phyloP scores from a whole-genome alignment of 2,888 invertebrate genomes.

The Rhimphoctona megacephalus region DNA sequence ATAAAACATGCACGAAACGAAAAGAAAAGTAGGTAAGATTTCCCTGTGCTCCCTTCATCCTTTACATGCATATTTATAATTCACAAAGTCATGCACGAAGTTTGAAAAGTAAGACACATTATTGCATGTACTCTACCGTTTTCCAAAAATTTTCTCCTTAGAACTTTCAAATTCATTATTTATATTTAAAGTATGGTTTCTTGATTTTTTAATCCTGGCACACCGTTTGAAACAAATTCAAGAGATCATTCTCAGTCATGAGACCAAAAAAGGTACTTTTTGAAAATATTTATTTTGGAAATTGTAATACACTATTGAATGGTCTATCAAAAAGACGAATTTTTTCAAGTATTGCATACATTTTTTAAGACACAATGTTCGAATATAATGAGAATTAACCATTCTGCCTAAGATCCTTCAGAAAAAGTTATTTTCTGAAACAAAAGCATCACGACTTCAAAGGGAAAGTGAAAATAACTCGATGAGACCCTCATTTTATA shows the following conservation, averaged over 20 bases:
- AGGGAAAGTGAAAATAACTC: not conserved
- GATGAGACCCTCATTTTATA: not conserved
- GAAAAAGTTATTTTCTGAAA: no score
- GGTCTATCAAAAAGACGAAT: no score
- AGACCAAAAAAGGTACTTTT: no score
- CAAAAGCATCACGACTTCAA: not conserved
- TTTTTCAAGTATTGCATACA: no score
- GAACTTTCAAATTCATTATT: not conserved
- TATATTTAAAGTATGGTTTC: not conserved
- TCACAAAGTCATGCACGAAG: conserved; percentile 1
- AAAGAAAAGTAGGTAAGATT: conserved; percentile 18
- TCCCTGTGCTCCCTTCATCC: not conserved
- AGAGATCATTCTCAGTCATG: not conserved
- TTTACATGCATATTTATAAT: conserved; percentile 5
- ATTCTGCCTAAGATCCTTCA: no score
- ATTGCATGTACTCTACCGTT: not conserved
- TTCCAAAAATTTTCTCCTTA: not conserved
- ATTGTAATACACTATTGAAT: no score
- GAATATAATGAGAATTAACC: no score
- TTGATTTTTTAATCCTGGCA: not conserved
- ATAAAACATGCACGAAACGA: conserved; percentile 28
- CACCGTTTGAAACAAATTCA: not conserved
- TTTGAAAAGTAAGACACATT: not conserved
- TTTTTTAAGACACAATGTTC: no score
- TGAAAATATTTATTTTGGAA: no score